phyloP scores from a whole-genome alignment of 2,113 vertebrate genomes.

The Camarhynchus parvulus region DNA sequence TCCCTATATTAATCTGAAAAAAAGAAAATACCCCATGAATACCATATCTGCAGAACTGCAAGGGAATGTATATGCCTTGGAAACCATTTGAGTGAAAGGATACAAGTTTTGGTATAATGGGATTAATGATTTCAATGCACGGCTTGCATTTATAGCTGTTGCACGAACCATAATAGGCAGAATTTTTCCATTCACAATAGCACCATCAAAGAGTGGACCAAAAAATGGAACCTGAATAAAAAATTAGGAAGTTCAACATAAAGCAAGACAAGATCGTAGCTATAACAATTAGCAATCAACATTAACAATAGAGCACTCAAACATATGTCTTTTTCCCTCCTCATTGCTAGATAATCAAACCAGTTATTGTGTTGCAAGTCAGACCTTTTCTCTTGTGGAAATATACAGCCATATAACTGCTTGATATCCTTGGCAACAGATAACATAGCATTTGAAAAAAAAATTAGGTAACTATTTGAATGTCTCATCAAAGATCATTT shows the following conservation, averaged over 20 bases:
- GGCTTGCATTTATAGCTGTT: slow-evolving; percentile 97
- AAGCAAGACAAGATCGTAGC: slow-evolving; percentile 49
- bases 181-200: slow-evolving; percentile 97
- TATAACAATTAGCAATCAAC: slow-evolving; percentile 65
- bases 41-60: neutral
- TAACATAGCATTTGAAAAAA: slow-evolving; percentile 24
- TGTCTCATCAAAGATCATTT: slow-evolving; percentile 33
- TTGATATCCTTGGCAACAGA: slow-evolving; percentile 53
- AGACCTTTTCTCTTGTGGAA: slow-evolving; percentile 40
- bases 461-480: slow-evolving; percentile 49
- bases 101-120: slow-evolving; percentile 99
- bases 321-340: neutral
- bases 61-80: slow-evolving; percentile 16
- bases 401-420: slow-evolving; percentile 23
- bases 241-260: slow-evolving; percentile 68
- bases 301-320: slow-evolving; percentile 60
- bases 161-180: slow-evolving; percentile 95
- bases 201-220: slow-evolving; percentile 96
- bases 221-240: slow-evolving; percentile 93
- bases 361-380: slow-evolving; percentile 58
- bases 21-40: neutral
- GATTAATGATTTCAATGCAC: slow-evolving; percentile 95
- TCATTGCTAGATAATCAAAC: slow-evolving; percentile 55
- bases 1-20: neutral
- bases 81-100: slow-evolving; percentile 81